These are phyloP conservation scores for Gadus chalcogrammus DNA, from an alignment of 2,113 vertebrate genomes.

Conservation along the genomic window DNA sequence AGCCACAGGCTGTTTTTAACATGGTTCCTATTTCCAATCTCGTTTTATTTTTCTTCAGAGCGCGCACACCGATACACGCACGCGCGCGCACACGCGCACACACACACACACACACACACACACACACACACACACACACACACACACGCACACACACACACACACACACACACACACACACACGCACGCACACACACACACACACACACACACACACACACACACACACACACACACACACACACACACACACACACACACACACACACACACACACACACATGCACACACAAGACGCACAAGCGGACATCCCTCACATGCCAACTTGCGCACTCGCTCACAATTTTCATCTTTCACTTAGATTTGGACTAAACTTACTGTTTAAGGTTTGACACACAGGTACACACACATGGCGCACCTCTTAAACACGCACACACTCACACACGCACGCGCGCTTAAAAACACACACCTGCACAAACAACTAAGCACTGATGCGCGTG, in stretches of 20 bases:
- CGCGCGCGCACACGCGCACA: background rate
- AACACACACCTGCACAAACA: background rate
- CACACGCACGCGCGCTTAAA: background rate
- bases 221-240: conserved; percentile 13
- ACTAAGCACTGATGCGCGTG: background rate
- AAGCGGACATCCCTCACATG: too few relatives aligned
- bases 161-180: too few relatives aligned
- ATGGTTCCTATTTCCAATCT: background rate
- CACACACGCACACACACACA: background rate
- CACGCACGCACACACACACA: too few relatives aligned
- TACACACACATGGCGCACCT: background rate
- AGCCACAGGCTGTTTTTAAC: conserved; percentile 65
- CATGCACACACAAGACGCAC: too few relatives aligned
- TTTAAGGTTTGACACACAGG: background rate
- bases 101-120: background rate
- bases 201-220: background rate
- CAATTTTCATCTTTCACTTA: background rate
- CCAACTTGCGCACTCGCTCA: too few relatives aligned
- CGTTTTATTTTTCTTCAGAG: background rate
- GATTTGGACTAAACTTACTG: background rate
- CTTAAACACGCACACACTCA: conserved; percentile 9
- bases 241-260: background rate
- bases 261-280: too few relatives aligned
- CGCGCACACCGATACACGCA: background rate
- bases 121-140: conserved; percentile 13